Evolutionary conservation across 1,140 invertebrate genomes (phyloP).

Genomic region (Papilio polyxenes): DNA sequence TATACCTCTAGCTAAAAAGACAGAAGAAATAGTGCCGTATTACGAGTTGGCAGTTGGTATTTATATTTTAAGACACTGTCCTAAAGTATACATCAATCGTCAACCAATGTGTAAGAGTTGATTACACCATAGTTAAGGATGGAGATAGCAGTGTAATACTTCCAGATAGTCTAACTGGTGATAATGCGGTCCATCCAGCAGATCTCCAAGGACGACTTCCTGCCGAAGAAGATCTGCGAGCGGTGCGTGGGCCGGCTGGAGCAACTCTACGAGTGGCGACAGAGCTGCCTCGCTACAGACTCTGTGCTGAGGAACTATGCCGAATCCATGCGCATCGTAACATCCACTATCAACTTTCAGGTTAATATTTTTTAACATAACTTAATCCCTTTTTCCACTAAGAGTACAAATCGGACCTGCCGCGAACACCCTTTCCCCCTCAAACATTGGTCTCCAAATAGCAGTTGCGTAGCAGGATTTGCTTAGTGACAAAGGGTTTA

Average conservation of each 20-base stretch:
- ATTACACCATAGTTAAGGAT: not conserved
- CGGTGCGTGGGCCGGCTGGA: constrained; percentile 84
- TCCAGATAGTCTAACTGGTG: constrained; percentile 18
- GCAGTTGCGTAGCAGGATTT: not conserved
- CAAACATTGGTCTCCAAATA: not conserved
- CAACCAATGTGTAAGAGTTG: too few species aligned
- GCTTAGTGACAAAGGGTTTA: not conserved
- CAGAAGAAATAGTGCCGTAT: too few species aligned
- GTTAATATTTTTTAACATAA: constrained; percentile 60
- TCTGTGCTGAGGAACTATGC: constrained; percentile 85
- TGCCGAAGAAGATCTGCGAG: constrained; percentile 87
- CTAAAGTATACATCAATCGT: too few species aligned
- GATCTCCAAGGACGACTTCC: constrained; percentile 86
- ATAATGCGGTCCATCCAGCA: constrained; percentile 62
- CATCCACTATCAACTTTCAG: constrained; percentile 84
- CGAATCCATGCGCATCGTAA: constrained; percentile 84
- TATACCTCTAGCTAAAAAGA: too few species aligned
- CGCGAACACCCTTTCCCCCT: not conserved
- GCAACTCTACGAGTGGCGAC: constrained; percentile 85
- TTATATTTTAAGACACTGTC: too few species aligned
- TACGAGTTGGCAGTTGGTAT: too few species aligned
- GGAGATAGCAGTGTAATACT: not conserved
- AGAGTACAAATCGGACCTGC: not conserved
- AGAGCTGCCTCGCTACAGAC: constrained; percentile 83
- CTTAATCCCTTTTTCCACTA: not conserved